Evolutionary conservation across 2,113 vertebrate species (phyloP).

Genomic region (Grantiella picta): DNA sequence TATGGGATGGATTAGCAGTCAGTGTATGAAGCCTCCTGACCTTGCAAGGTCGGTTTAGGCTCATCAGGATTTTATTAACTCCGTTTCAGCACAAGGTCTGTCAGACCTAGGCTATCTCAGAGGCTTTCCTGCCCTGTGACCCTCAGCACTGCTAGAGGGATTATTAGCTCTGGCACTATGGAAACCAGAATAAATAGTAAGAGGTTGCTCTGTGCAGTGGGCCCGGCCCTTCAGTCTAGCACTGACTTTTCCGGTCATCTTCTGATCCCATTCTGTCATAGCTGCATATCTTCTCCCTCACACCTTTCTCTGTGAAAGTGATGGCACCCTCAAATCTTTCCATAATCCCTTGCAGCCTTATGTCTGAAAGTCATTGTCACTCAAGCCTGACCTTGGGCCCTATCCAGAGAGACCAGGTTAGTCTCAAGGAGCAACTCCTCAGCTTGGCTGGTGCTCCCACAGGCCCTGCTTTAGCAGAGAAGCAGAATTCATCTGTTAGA

Average conservation of each 20-base stretch:
- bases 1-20: not conserved
- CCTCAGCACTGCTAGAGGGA: not conserved
- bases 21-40: not conserved
- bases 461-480: not conserved
- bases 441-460: not conserved
- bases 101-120: not conserved
- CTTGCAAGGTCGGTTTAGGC: not conserved
- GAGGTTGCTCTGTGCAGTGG: not conserved
- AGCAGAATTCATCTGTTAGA: not conserved
- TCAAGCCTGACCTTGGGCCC: not conserved
- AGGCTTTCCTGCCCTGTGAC: conserved; percentile 10
- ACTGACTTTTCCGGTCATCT: conserved; percentile 24
- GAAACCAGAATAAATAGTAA: conserved; percentile 20
- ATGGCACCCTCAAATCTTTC: conserved; percentile 19
- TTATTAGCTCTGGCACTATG: conserved; percentile 7
- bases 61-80: conserved; percentile 19
- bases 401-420: not conserved
- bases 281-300: conserved; percentile 2
- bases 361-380: not conserved
- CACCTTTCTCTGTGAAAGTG: conserved; percentile 11
- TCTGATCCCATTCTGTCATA: conserved; percentile 26
- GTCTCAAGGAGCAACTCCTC: not conserved
- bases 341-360: not conserved
- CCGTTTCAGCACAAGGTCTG: not conserved
- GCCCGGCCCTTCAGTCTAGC: not conserved